Conservation (phyloP, 2,113 vertebrate genomes). For the Ailurus styani region DNA sequence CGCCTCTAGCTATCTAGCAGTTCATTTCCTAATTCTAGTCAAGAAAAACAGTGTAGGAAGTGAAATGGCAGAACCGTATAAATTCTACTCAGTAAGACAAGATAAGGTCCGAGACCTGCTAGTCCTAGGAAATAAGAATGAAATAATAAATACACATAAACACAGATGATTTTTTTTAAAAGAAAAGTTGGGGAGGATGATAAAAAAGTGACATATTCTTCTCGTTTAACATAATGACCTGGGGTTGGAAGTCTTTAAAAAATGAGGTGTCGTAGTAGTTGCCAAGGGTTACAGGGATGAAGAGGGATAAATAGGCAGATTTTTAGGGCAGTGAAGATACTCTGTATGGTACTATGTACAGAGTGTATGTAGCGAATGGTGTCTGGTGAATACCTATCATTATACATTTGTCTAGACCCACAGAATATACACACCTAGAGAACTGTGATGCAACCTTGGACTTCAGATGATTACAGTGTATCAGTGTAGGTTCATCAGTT, state of each 20-base stretch:
- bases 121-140: not conserved
- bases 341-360: not conserved
- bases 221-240: not conserved
- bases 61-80: constrained; percentile 57
- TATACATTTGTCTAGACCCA: not conserved
- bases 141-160: not conserved
- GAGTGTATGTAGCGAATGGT: not conserved
- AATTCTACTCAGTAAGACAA: constrained; percentile 39
- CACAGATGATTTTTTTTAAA: not conserved
- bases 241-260: not conserved
- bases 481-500: not conserved
- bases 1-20: constrained; percentile 20
- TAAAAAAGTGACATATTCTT: not conserved
- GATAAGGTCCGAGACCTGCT: not conserved
- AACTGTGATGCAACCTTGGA: not conserved
- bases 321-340: not conserved
- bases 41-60: constrained; percentile 41
- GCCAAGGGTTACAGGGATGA: not conserved
- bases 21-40: constrained; percentile 62
- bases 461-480: not conserved
- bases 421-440: not conserved
- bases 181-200: not conserved
- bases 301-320: not conserved
- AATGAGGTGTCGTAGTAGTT: not conserved
- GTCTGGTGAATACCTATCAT: not conserved